Evolutionary conservation across 2,888 invertebrate genomes (phyloP).

Genomic region (Serrognathus titanus): DNA sequence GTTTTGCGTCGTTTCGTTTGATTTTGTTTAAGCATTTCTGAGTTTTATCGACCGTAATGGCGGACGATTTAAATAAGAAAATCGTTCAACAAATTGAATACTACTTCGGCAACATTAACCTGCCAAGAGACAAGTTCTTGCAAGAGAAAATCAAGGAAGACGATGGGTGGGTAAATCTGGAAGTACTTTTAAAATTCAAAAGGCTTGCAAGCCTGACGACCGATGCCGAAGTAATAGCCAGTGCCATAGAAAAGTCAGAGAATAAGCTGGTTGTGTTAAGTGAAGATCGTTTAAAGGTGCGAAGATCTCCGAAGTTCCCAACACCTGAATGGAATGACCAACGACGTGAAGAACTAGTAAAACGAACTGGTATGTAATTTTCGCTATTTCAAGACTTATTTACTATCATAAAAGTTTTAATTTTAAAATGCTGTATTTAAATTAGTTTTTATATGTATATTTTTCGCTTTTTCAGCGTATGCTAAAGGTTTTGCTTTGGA

Average conservation of each 20-base stretch:
- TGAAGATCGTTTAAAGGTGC: conserved; percentile 58
- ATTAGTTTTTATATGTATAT: not conserved
- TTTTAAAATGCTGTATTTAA: too few species aligned
- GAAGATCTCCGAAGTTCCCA: conserved; percentile 69
- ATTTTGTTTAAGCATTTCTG: not conserved
- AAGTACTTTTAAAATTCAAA: conserved; percentile 84
- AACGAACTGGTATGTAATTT: conserved; percentile 56
- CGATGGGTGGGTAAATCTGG: conserved; percentile 88
- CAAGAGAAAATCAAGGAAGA: conserved; percentile 78
- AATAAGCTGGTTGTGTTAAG: conserved; percentile 69
- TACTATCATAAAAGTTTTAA: too few species aligned
- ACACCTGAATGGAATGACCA: conserved; percentile 85
- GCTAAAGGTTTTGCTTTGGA: conserved; percentile 81
- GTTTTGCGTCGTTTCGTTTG: not conserved
- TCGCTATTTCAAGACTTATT: too few species aligned
- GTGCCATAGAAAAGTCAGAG: conserved; percentile 72
- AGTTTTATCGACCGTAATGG: conserved; percentile 27
- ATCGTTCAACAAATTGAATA: conserved; percentile 69
- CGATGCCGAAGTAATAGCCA: conserved; percentile 67
- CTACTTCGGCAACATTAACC: conserved; percentile 83
- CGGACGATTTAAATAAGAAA: conserved; percentile 53
- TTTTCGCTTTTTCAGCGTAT: conserved; percentile 57
- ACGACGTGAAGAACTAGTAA: conserved; percentile 70
- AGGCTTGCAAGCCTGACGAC: conserved; percentile 70
- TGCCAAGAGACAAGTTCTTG: conserved; percentile 91